Evolutionary conservation across 2,888 invertebrate genomes (phyloP).

Genomic region (Athalia rosae): DNA sequence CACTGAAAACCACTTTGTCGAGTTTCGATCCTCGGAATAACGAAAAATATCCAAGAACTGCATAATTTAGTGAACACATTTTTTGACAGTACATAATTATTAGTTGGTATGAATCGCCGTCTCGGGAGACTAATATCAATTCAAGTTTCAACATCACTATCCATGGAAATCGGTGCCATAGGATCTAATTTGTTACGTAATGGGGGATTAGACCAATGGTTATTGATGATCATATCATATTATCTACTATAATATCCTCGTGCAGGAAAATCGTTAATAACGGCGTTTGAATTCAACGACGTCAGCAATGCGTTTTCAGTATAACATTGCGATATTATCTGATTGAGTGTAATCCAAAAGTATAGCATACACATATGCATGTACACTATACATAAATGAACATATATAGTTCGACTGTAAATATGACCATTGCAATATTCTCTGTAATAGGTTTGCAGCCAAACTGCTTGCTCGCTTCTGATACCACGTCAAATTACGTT

Average conservation of each 20-base stretch:
- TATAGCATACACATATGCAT: background rate
- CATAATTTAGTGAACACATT: too few relatives aligned
- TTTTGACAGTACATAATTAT: too few relatives aligned
- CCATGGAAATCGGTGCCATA: too few relatives aligned
- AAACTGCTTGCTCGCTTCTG: constrained; percentile 33
- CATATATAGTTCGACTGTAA: constrained; percentile 5
- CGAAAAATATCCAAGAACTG: too few relatives aligned
- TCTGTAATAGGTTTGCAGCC: constrained; percentile 23
- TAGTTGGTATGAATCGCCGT: too few relatives aligned
- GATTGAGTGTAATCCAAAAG: constrained; percentile 24
- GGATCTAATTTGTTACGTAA: too few relatives aligned
- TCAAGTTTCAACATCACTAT: too few relatives aligned
- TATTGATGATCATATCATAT: background rate
- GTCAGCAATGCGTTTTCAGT: constrained; percentile 9
- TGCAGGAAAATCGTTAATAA: constrained; percentile 10
- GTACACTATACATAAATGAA: too few relatives aligned
- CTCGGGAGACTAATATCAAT: too few relatives aligned
- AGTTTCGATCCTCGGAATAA: too few relatives aligned
- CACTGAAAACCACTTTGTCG: too few relatives aligned
- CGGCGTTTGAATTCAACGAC: constrained; percentile 14
- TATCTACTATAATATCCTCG: background rate
- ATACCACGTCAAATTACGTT: constrained; percentile 34
- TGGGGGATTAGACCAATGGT: too few relatives aligned
- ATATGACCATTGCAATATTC: constrained; percentile 28
- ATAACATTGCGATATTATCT: constrained; percentile 22